phyloP scores from a whole-genome alignment of 2,113 vertebrate species.

The Sinocyclocheilus anophthalmus region DNA sequence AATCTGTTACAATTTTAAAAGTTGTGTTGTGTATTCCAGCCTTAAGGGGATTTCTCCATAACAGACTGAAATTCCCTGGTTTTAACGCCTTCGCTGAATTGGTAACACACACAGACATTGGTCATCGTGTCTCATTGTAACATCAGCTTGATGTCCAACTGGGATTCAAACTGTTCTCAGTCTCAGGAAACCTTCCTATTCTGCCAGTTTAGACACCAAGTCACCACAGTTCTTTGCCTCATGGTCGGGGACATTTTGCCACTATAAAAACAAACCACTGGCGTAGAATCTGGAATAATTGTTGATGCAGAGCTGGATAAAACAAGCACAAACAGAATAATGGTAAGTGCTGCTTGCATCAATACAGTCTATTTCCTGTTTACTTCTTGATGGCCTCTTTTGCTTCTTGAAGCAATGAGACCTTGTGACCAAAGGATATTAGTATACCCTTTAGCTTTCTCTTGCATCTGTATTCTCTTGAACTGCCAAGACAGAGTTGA shows the following conservation, averaged over 20 bases:
- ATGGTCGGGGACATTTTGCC: constrained; percentile 55
- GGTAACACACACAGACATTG: not conserved
- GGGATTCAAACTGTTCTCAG: not conserved
- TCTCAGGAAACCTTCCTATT: constrained; percentile 17
- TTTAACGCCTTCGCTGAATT: not conserved
- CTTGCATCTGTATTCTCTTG: not conserved
- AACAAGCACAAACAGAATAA: constrained; percentile 66
- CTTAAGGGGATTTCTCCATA: not conserved
- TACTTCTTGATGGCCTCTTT: constrained; percentile 8
- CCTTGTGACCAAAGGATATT: constrained; percentile 9
- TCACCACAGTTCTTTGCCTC: constrained; percentile 66
- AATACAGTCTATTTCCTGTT: constrained; percentile 41
- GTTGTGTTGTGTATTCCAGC: not conserved
- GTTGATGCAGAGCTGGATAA: constrained; percentile 62
- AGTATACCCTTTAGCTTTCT: constrained; percentile 5
- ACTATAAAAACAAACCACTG: constrained; percentile 63
- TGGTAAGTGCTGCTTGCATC: constrained; percentile 55
- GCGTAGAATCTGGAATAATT: constrained; percentile 67
- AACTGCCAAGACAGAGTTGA: not conserved
- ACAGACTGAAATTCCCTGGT: not conserved
- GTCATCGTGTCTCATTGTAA: not conserved
- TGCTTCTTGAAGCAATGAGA: not conserved
- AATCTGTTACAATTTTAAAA: too few relatives aligned
- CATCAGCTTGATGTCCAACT: constrained; percentile 44
- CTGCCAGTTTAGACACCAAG: constrained; percentile 37